A percentile compares a stretch with the other conserved stretches of the same genome.
These are phyloP conservation scores for Nezara viridula DNA, from an alignment of 2,888 invertebrate genomes.

Conservation along the genomic window DNA sequence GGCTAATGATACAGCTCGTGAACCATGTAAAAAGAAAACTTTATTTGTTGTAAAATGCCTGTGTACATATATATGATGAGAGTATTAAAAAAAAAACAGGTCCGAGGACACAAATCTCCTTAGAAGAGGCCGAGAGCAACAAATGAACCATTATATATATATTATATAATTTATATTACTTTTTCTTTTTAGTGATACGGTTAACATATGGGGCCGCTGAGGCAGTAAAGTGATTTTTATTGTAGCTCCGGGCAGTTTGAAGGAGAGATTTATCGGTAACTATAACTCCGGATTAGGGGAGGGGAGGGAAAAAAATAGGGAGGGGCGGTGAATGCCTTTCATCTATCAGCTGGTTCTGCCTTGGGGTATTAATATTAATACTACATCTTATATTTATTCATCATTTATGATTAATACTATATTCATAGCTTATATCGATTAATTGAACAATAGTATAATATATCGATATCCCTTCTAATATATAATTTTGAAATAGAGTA, in stretches of 20 bases:
- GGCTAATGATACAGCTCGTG: constrained; percentile 8
- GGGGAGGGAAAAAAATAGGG: background rate
- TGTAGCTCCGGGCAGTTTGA: background rate
- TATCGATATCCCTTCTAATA: too few species aligned
- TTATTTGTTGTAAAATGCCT: constrained; percentile 19
- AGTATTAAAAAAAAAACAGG: background rate
- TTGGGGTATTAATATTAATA: background rate
- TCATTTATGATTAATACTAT: too few species aligned
- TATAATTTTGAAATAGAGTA: too few species aligned
- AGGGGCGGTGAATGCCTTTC: background rate
- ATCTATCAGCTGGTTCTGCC: background rate
- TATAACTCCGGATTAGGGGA: constrained; percentile 30
- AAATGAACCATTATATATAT: constrained; percentile 18
- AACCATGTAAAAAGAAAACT: background rate
- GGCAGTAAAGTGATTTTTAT: constrained; percentile 30
- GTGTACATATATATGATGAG: background rate
- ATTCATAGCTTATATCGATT: background rate
- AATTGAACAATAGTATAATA: background rate
- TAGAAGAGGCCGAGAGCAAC: background rate
- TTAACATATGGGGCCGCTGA: background rate
- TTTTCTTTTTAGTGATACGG: constrained; percentile 23
- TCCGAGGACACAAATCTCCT: background rate
- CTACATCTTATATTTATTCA: background rate
- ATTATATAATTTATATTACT: constrained; percentile 12
- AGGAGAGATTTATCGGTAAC: background rate